These are phyloP conservation scores for Sigmodon hispidus DNA, from an alignment of 2,113 vertebrate genomes.

Conservation along the genomic window DNA sequence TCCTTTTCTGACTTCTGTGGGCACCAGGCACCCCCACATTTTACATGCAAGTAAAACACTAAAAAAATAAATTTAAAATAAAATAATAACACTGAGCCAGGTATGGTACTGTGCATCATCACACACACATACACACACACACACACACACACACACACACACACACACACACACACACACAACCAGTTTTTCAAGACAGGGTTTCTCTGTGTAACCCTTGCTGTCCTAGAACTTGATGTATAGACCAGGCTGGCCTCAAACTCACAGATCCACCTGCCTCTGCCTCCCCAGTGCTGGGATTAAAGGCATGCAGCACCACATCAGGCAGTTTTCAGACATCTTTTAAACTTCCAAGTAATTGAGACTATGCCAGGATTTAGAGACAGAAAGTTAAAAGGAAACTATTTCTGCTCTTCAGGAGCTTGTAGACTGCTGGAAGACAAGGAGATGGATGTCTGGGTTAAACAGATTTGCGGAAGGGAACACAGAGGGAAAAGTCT, in stretches of 20 bases:
- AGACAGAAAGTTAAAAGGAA: slow-evolving; percentile 10
- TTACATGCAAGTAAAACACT: not conserved
- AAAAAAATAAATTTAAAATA: not conserved
- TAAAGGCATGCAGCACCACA: not conserved
- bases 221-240: not conserved
- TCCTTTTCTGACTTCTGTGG: not conserved
- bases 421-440: not conserved
- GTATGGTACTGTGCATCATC: not conserved
- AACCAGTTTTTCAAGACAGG: not conserved
- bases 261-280: not conserved
- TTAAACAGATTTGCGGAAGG: not conserved
- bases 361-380: not conserved
- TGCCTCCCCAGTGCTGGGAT: not conserved
- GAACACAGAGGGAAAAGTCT: not conserved
- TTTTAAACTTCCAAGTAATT: not conserved
- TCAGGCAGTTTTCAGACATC: not conserved
- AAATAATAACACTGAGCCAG: not conserved
- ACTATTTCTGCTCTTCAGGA: not conserved
- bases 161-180: too few relatives aligned
- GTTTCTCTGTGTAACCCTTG: too few relatives aligned
- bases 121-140: too few relatives aligned
- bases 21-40: not conserved
- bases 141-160: too few relatives aligned
- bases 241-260: not conserved
- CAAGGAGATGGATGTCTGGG: not conserved